Evolutionary conservation across 1,140 invertebrate species (phyloP), one percentile per base, ranked within the genome.

Genomic region (Saccostrea cuccullata): DNA sequence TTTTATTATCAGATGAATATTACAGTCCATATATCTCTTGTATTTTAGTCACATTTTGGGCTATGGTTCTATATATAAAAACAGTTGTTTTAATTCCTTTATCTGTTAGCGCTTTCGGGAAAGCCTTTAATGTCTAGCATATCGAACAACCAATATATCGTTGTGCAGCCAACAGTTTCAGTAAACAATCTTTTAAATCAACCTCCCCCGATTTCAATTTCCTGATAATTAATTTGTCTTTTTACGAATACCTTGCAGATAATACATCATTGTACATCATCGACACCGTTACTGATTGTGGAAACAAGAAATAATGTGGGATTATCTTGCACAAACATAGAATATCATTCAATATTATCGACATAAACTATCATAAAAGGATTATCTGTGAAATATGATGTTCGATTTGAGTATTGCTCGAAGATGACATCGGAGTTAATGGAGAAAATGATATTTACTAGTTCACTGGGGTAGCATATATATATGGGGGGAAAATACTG

Each of bases 181-280:
- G 47, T 47, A 47, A 47, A 47, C 47, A 47, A 6, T 47, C 47
- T 47, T 47, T 47, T 47, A 47, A 47, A 47, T 47, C 47, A 47
- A 77, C 26, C 70, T 77, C 70, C 70, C 70, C 70, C 70, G 30
- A 77, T 77, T 64, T 77, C 70, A 77, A 77, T 77, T 77, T 77
- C 70, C 70, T 77, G 70, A 77, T 77, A 30, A 77, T 77, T 77
- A 77, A 77, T 77, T 77, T 15, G 23, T 77, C 11, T 11, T 77
- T 77, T 77, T 77, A 77, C 70, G 5, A 30, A 36, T 11, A 9
- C 30, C 11, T 15, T 36, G 11, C 26, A 77, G 23, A 26, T 30
- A 17, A 30, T 15, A 77, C 70, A 36, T 6, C 26, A 77, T 77
- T 77, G 30, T 77, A 13, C 9, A 36, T 77, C 30, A 26, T 36